Conservation (phyloP, 2,113 vertebrate genomes). For the Malaclemys terrapin region DNA sequence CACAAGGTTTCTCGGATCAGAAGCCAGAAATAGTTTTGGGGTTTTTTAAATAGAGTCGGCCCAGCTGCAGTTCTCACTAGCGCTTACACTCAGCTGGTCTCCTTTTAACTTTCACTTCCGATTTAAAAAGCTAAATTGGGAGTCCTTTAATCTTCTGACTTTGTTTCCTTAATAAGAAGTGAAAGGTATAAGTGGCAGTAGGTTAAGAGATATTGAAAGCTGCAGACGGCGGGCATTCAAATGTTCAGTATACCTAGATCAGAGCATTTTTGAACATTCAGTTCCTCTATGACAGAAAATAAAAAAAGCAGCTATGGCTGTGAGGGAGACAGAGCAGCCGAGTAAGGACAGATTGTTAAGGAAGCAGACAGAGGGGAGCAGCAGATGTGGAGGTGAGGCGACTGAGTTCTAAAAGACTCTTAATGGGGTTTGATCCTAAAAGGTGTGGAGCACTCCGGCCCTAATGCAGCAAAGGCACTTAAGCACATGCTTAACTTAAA, state of each 20-base stretch:
- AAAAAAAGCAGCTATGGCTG: not conserved
- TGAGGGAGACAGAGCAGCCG: not conserved
- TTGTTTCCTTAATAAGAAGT: slow-evolving; percentile 66
- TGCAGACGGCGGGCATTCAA: slow-evolving; percentile 9
- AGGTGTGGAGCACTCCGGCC: rapidly evolving
- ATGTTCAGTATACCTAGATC: slow-evolving; percentile 31
- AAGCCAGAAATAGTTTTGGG: slow-evolving; percentile 53
- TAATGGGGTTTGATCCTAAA: not conserved
- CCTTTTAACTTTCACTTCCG: slow-evolving; percentile 71
- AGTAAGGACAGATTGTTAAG: not conserved
- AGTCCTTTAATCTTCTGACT: slow-evolving; percentile 65
- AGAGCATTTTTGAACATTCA: slow-evolving; percentile 29
- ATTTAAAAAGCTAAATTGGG: slow-evolving; percentile 70
- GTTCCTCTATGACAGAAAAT: slow-evolving; percentile 11
- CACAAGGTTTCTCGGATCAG: slow-evolving; percentile 65
- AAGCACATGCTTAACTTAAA: not conserved
- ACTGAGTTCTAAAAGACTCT: not conserved
- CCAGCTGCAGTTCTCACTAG: slow-evolving; percentile 67
- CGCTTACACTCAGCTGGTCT: slow-evolving; percentile 71
- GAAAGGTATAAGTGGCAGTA: slow-evolving; percentile 70
- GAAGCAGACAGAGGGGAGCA: not conserved
- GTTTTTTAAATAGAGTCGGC: slow-evolving; percentile 56
- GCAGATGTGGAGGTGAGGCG: not conserved
- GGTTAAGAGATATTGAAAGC: slow-evolving; percentile 58
- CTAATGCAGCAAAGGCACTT: not conserved